A percentile compares a stretch with the other conserved stretches of the same genome.
Evolutionary conservation across 2,888 invertebrate genomes (phyloP).

Genomic region (Epinotia bilunana): DNA sequence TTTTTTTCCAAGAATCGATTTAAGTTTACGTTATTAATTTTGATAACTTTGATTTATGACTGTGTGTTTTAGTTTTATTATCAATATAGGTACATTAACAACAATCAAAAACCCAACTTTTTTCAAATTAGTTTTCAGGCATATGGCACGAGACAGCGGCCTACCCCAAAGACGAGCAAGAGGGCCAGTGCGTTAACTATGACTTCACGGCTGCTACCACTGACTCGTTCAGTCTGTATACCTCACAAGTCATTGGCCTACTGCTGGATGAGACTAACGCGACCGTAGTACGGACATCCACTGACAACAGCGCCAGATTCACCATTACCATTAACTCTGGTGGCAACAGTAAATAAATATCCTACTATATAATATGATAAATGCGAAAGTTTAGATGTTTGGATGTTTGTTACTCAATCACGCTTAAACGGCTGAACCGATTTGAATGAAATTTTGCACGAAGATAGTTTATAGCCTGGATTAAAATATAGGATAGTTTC

Average conservation of each 20-base stretch:
- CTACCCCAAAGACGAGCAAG: conserved; percentile 40
- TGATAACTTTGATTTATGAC: too few species aligned
- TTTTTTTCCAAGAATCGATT: neutral
- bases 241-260: conserved; percentile 28
- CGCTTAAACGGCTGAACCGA: too few species aligned
- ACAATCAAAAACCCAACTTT: neutral
- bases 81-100: too few species aligned
- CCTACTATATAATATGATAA: too few species aligned
- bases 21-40: too few species aligned
- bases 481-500: too few species aligned
- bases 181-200: conserved; percentile 42
- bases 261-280: conserved; percentile 34
- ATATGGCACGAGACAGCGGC: conserved; percentile 45
- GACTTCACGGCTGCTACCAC: conserved; percentile 31
- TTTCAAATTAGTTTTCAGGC: conserved; percentile 40
- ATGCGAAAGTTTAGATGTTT: too few species aligned
- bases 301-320: conserved; percentile 35
- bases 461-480: too few species aligned
- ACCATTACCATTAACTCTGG: conserved; percentile 26
- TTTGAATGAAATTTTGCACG: too few species aligned
- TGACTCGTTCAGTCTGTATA: conserved; percentile 25
- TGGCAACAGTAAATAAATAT: conserved; percentile 26
- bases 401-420: too few species aligned
- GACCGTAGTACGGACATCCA: conserved; percentile 27
- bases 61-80: neutral